Conservation (phyloP, 2,113 vertebrate genomes). For the Lasiurus borealis region DNA sequence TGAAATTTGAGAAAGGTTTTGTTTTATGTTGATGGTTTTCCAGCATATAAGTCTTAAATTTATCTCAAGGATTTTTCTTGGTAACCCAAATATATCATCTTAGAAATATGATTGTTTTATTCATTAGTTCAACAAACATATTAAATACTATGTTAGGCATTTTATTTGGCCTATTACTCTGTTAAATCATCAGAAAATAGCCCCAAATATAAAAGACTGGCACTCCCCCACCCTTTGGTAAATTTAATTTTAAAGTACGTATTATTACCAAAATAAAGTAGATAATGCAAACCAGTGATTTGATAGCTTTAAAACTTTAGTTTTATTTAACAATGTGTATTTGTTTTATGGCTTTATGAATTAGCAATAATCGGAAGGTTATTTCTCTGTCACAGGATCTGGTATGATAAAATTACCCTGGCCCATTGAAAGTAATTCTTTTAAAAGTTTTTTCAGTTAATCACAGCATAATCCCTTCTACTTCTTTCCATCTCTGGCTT, state of each 20-base stretch:
- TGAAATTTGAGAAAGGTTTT: background rate
- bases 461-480: background rate
- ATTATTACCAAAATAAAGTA: conserved; percentile 30
- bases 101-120: background rate
- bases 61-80: conserved; percentile 49
- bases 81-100: background rate
- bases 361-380: conserved; percentile 12
- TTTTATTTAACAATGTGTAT: conserved; percentile 29
- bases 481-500: background rate
- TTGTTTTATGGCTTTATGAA: conserved; percentile 38
- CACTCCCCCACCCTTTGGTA: background rate
- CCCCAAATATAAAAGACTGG: background rate
- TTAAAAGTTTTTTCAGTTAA: background rate
- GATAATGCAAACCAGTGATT: background rate
- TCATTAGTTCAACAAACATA: background rate
- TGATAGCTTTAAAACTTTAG: conserved; percentile 2
- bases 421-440: conserved; percentile 38
- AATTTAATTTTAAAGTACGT: conserved; percentile 27
- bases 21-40: background rate
- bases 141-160: background rate
- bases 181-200: conserved; percentile 34
- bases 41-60: background rate
- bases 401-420: background rate
- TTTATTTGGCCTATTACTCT: background rate
- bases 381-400: background rate